These are phyloP conservation scores for Euleptes europaea DNA, from an alignment of 2,113 vertebrate species.

Conservation along the genomic window DNA sequence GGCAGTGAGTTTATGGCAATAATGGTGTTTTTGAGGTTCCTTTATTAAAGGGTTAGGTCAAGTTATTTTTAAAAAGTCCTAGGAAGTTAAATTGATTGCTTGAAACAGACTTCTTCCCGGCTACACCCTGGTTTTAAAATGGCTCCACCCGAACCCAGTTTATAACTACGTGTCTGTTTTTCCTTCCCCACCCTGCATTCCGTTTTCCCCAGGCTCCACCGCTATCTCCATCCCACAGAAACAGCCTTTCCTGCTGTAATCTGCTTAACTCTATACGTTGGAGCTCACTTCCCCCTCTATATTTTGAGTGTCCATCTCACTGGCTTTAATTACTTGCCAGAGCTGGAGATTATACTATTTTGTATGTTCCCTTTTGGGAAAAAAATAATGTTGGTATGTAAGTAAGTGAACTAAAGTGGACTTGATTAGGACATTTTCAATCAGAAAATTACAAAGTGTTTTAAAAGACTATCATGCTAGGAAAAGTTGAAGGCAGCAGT, in stretches of 20 bases:
- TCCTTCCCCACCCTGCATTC: slow-evolving; percentile 90
- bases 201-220: slow-evolving; percentile 82
- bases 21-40: background rate
- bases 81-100: slow-evolving; percentile 44
- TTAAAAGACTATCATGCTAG: too few species aligned
- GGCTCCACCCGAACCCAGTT: slow-evolving; percentile 79
- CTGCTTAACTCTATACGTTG: slow-evolving; percentile 82
- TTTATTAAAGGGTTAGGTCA: slow-evolving; percentile 52
- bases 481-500: too few species aligned
- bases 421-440: too few species aligned
- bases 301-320: background rate
- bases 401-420: too few species aligned
- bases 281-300: slow-evolving; percentile 71
- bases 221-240: slow-evolving; percentile 64
- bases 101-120: slow-evolving; percentile 47
- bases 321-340: background rate
- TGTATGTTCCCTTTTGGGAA: background rate
- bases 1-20: background rate
- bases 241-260: slow-evolving; percentile 70
- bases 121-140: slow-evolving; percentile 73
- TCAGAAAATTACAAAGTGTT: too few species aligned
- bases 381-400: background rate
- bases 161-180: slow-evolving; percentile 82
- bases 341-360: background rate
- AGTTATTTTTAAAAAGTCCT: slow-evolving; percentile 58